phyloP scores from a whole-genome alignment of 2,113 vertebrate genomes.

The Dromiciops gliroides region DNA sequence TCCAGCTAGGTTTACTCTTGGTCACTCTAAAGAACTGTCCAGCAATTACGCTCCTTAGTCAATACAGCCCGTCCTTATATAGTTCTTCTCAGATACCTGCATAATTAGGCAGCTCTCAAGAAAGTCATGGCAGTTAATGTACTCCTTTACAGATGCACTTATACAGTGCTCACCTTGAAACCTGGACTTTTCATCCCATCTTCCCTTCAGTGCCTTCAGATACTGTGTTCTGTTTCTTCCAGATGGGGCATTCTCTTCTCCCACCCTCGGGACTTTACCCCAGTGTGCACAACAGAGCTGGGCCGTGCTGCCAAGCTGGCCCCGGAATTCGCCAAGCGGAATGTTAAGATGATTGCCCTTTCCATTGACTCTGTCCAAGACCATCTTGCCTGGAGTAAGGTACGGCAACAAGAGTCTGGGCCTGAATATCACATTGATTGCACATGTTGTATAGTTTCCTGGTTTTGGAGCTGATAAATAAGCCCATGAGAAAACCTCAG shows the following conservation, averaged over 20 bases:
- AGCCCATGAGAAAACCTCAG: neutral
- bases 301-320: conserved; percentile 89
- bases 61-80: no score
- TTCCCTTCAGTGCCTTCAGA: neutral
- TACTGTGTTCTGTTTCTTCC: conserved; percentile 30
- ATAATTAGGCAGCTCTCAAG: no score
- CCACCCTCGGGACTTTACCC: conserved; percentile 96
- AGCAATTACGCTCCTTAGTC: no score
- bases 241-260: conserved; percentile 99
- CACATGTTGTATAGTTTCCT: neutral
- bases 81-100: no score
- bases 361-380: conserved; percentile 95
- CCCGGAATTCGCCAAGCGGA: conserved; percentile 90
- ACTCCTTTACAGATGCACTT: no score
- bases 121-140: no score
- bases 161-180: no score
- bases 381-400: conserved; percentile 95
- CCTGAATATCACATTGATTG: neutral
- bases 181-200: fast-evolving
- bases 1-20: no score
- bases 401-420: conserved; percentile 64
- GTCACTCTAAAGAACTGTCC: no score
- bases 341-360: conserved; percentile 95
- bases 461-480: conserved; percentile 27
- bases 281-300: conserved; percentile 97